These are phyloP conservation scores for Clitarchus hookeri DNA, from an alignment of 2,888 invertebrate genomes.

Conservation along the genomic window DNA sequence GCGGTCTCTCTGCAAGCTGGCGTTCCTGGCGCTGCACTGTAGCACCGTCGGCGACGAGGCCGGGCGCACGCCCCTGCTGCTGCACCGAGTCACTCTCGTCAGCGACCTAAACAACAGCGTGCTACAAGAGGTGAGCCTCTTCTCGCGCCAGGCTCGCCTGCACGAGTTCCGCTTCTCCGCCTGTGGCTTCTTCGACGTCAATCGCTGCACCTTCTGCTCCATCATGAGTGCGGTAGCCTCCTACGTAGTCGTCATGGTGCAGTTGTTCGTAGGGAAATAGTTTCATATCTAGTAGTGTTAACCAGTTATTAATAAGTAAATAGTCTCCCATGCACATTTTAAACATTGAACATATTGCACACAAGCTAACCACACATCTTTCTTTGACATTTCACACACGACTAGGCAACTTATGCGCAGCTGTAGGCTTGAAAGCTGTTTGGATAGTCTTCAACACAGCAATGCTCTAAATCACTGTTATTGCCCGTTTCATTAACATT, in stretches of 20 bases:
- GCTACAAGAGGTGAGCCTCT: not conserved
- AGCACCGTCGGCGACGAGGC: not conserved
- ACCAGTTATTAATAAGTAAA: no score
- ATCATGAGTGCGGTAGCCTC: not conserved
- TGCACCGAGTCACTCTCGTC: not conserved
- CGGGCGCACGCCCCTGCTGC: not conserved
- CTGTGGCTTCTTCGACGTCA: constrained; percentile 1
- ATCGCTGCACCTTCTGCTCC: not conserved
- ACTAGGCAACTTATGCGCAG: no score
- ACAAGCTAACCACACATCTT: no score
- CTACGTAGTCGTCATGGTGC: not conserved
- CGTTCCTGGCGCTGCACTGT: not conserved
- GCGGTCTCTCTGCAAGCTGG: not conserved
- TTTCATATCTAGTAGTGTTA: not conserved
- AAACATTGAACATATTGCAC: no score
- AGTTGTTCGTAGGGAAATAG: not conserved
- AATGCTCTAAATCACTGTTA: no score
- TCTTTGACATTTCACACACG: no score
- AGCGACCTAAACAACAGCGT: not conserved
- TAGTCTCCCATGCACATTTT: no score
- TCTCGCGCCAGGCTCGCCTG: not conserved
- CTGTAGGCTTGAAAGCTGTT: no score
- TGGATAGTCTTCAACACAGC: no score
- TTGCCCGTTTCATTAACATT: no score
- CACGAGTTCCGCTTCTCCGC: not conserved